Evolutionary conservation across 2,113 vertebrate species (phyloP).

Genomic region (Pycnonotus jocosus): DNA sequence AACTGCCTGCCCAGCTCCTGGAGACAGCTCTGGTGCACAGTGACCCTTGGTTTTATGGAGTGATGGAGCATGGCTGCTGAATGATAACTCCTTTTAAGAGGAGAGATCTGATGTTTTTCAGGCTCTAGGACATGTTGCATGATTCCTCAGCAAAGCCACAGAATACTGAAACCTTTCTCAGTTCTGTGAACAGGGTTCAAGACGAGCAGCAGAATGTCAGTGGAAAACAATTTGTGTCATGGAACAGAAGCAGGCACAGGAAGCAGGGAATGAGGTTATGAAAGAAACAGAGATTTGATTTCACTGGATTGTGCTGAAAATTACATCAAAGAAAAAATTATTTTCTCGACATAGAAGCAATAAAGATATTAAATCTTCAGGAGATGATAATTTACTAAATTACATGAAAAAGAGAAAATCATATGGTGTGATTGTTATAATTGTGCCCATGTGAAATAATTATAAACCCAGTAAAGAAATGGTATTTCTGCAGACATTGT

Average conservation of each 20-base stretch:
- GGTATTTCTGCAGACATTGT: neutral
- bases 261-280: neutral
- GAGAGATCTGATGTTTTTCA: neutral
- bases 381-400: neutral
- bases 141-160: neutral
- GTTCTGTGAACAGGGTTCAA: neutral
- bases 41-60: neutral
- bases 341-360: neutral
- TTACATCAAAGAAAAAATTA: neutral
- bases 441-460: neutral
- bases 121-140: neutral
- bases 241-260: neutral
- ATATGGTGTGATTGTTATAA: neutral
- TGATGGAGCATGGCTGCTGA: neutral
- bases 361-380: neutral
- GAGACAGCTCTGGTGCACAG: neutral
- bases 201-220: neutral
- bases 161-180: neutral
- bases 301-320: neutral
- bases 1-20: neutral
- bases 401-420: neutral
- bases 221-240: accelerated
- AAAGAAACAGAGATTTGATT: neutral
- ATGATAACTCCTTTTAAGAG: neutral
- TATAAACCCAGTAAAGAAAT: neutral